These are phyloP conservation scores for Drosophila pectinifera DNA, from an alignment of 1,140 invertebrate genomes.

Conservation along the genomic window DNA sequence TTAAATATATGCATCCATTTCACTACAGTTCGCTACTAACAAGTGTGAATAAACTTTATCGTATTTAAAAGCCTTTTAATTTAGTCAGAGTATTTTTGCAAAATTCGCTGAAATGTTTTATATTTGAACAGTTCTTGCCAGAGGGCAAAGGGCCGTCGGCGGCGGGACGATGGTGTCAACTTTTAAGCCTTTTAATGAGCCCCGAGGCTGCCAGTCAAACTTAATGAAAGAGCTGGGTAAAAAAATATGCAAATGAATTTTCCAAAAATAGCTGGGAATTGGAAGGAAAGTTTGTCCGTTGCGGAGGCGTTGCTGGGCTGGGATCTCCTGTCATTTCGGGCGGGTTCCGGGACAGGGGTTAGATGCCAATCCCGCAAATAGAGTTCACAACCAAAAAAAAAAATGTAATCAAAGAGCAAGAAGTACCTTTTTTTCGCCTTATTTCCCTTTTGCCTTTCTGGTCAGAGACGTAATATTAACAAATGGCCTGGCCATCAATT, in stretches of 20 bases:
- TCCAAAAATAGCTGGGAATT: slow-evolving; percentile 37
- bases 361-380: slow-evolving; percentile 27
- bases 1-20: background rate
- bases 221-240: slow-evolving; percentile 60
- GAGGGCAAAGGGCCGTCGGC: background rate
- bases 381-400: slow-evolving; percentile 30
- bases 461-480: slow-evolving; percentile 73
- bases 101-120: slow-evolving; percentile 27
- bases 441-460: slow-evolving; percentile 28
- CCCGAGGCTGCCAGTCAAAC: slow-evolving; percentile 52
- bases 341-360: background rate
- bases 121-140: slow-evolving; percentile 24
- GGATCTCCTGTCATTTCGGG: background rate
- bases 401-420: slow-evolving; percentile 72
- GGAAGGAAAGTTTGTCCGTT: slow-evolving; percentile 35
- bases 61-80: slow-evolving; percentile 22
- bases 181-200: slow-evolving; percentile 77
- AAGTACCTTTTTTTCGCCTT: slow-evolving; percentile 23
- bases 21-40: background rate
- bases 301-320: slow-evolving; percentile 32
- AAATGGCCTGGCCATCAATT: slow-evolving; percentile 78
- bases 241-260: slow-evolving; percentile 65
- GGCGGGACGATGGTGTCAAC: slow-evolving; percentile 35
- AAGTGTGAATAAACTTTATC: slow-evolving; percentile 16
- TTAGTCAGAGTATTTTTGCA: slow-evolving; percentile 18